Conservation (phyloP, 2,797 vertebrate genomes). For the Urosaurus nigricauda region DNA sequence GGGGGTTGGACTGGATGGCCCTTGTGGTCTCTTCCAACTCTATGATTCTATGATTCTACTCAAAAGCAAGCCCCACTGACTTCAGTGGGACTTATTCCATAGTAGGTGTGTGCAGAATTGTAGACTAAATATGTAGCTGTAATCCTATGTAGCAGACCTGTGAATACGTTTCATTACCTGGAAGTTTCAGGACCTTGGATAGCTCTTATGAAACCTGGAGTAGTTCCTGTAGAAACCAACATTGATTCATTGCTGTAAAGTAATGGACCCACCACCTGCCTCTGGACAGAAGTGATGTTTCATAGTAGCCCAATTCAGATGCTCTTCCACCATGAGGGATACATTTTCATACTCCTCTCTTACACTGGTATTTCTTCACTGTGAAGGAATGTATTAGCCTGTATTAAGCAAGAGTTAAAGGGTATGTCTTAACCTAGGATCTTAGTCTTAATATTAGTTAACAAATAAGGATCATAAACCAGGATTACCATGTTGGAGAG, state of each 20-base stretch:
- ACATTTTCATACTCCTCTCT: not conserved
- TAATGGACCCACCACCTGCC: too few species aligned
- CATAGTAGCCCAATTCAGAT: not conserved
- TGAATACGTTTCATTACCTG: not conserved
- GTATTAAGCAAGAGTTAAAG: not conserved
- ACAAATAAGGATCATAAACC: not conserved
- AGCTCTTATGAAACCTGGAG: too few species aligned
- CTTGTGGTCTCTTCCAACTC: too few species aligned
- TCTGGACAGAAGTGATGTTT: not conserved
- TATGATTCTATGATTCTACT: not conserved
- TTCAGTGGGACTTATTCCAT: not conserved
- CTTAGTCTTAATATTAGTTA: not conserved
- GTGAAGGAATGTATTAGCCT: not conserved
- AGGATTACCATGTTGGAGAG: not conserved
- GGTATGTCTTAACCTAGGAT: not conserved
- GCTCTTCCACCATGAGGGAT: too few species aligned
- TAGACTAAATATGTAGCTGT: not conserved
- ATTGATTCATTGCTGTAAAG: too few species aligned
- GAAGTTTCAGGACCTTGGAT: too few species aligned
- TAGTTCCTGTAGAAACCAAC: too few species aligned
- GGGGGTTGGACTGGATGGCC: too few species aligned
- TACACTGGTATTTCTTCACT: not conserved
- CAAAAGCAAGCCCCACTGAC: not conserved
- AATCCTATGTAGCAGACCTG: not conserved
- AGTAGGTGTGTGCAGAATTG: not conserved